Evolutionary conservation across 2,113 vertebrate species (phyloP), one percentile per base, ranked within the genome.

Genomic region (Cygnus buccinator): DNA sequence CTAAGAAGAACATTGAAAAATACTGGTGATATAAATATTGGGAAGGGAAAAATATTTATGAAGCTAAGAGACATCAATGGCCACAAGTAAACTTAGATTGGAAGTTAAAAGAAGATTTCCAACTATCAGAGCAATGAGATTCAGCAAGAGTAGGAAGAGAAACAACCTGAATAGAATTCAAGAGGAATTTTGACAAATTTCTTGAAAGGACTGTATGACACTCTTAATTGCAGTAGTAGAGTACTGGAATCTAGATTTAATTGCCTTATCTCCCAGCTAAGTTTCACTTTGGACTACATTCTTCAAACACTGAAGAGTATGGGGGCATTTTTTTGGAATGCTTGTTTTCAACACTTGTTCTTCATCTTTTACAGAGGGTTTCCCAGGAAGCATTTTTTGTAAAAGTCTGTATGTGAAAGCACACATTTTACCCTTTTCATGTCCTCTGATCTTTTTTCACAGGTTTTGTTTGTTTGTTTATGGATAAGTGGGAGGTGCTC

Each of bases 201-300:
- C 20, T 54, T 1, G 25, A 84, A 73, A 33, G 61, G 17, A 28
- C 5, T 62, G 2, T 26, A 11, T 58, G 35, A 37, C 10, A 35
- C 26, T 66, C 16, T 58, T 9, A 11, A 41, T 13, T 58, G 29
- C 16, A 44, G 22, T 41, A 74, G 19, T 52, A 1, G 1, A 33
- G 21, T 54, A 31, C 29, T 39, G 13, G 31, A 84, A 48, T 71
- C 39, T 79, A 31, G 54, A 26, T 78, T 72, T 44, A 67, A 44
- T 46, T 89, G 76, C 55, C 10, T 52, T 41, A 52, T 63, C n/a
- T 92, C 48, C 29, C 29, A 89, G 22, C n/a, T 89, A 82, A 84
- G 58, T 84, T 91, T 67, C 59, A 77, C n/a, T 87, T 96, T 94
- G 87, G 78, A 91, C 57, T 71, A 25, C 15, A 17, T 89, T 78